Conservation (phyloP, 2,113 vertebrate genomes). For the Cairina moschata region DNA sequence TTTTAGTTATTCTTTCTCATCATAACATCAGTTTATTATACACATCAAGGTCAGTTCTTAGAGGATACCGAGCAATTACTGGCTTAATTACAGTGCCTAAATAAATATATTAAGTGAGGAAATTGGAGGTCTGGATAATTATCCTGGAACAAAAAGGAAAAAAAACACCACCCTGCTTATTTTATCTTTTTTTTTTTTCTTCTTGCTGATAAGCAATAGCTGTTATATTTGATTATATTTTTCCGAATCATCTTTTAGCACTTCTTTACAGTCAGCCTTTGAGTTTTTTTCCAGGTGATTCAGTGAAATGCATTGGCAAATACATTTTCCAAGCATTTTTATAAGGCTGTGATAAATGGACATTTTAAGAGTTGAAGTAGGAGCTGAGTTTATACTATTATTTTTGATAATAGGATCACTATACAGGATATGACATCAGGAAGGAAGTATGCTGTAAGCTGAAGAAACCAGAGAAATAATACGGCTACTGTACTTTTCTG, state of each 20-base stretch:
- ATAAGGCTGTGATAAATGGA: neutral
- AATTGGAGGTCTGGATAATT: conserved; percentile 8
- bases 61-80: neutral
- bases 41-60: conserved; percentile 1
- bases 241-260: neutral
- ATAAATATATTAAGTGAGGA: conserved; percentile 3
- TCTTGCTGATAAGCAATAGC: neutral
- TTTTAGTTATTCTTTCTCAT: neutral
- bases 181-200: neutral
- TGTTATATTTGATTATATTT: neutral
- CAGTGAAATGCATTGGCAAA: neutral
- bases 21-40: neutral
- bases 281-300: neutral
- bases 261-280: neutral
- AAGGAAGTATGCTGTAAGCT: neutral
- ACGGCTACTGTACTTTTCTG: neutral
- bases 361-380: neutral
- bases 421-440: neutral
- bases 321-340: neutral
- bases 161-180: neutral
- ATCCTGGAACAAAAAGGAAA: neutral
- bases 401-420: neutral
- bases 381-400: neutral
- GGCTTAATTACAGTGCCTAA: conserved; percentile 15
- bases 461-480: neutral